phyloP scores from a whole-genome alignment of 2,888 invertebrate genomes.

The Drosophila mercatorum region DNA sequence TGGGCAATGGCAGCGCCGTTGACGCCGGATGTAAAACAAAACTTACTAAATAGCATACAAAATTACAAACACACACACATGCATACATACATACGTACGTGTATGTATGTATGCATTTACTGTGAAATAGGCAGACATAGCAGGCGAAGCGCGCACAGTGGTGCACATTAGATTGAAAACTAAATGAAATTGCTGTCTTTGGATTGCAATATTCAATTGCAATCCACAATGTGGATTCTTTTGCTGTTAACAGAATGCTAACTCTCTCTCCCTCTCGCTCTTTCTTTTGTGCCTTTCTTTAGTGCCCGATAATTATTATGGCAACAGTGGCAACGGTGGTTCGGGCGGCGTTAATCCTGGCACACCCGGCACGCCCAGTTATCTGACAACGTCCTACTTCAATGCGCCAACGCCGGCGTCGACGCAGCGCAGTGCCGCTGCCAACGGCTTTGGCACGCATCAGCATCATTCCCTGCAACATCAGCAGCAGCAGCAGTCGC shows the following conservation, averaged over 20 bases:
- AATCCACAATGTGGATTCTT: background rate
- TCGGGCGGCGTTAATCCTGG: conserved; percentile 63
- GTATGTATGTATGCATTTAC: conserved; percentile 28
- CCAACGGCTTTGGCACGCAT: conserved; percentile 80
- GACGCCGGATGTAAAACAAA: conserved; percentile 80
- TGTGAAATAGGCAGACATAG: conserved; percentile 56
- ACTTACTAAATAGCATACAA: conserved; percentile 75
- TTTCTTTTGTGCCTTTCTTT: conserved; percentile 27
- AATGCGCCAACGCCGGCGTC: conserved; percentile 84
- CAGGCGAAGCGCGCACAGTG: conserved; percentile 49
- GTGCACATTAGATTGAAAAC: conserved; percentile 14
- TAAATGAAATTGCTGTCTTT: background rate
- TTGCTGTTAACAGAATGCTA: background rate
- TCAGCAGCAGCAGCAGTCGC: conserved; percentile 83
- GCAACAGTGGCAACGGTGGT: conserved; percentile 53
- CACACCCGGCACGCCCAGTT: conserved; percentile 61
- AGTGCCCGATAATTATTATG: conserved; percentile 88
- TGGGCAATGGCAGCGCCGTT: conserved; percentile 68
- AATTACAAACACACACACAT: conserved; percentile 48
- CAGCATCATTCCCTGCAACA: conserved; percentile 84
- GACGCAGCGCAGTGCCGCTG: conserved; percentile 62
- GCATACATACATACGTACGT: conserved; percentile 2
- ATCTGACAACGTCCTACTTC: conserved; percentile 83
- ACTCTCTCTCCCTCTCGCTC: background rate
- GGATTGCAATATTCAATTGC: background rate